Evolutionary conservation across 2,797 vertebrate species (phyloP), one percentile per base, ranked within the genome.

Genomic region (Sebastes dallii): DNA sequence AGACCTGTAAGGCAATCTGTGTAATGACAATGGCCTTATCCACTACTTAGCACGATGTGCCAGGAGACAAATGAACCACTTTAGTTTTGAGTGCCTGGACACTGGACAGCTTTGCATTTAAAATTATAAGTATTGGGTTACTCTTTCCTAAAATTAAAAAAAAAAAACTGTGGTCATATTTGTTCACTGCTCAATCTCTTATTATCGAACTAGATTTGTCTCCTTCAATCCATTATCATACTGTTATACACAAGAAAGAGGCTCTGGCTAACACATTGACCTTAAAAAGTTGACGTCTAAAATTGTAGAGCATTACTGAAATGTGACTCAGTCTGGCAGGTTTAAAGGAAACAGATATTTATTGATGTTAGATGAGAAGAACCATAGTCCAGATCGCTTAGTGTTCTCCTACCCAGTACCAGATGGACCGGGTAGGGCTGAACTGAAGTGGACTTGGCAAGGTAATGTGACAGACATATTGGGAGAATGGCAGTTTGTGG

Each of bases 1-100:
- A 93, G 90, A 89, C 87, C 87, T 84, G 88, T 88, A 81, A 90
- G 78, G 75, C 84, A 90, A 87, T 91, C 87, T 91, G 81, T 83
- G 73, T 88, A 87, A 91, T 88, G 89, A 92, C 85, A 92, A 91
- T 87, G 85, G 86, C 67, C 68, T 86, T 83, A 91, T 89, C 86
- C 89, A 77, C 79, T 66, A 75, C 83, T 91, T 86, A 61, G 80
- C 66, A 72, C 34, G 55, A 91, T 65, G 82, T 88, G 92, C 91
- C 90, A 91, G 67, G 77, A 90, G 80, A 90, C 87, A 89, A 92
- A 88, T 85, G 79, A 89, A 87, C 80, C 85, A 81, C 87, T 93
- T 92, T 27, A 86, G 56, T 72, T 92, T 83, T 80, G 84, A 91
- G 86, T 82, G 82, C 12, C 56, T 54, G 70, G 66, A 77, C 73